Evolutionary conservation across 53 echinoderm and acorn worm species (phyloP), one percentile per base, ranked within the genome.

Genomic region (Holothuria leucospilota): DNA sequence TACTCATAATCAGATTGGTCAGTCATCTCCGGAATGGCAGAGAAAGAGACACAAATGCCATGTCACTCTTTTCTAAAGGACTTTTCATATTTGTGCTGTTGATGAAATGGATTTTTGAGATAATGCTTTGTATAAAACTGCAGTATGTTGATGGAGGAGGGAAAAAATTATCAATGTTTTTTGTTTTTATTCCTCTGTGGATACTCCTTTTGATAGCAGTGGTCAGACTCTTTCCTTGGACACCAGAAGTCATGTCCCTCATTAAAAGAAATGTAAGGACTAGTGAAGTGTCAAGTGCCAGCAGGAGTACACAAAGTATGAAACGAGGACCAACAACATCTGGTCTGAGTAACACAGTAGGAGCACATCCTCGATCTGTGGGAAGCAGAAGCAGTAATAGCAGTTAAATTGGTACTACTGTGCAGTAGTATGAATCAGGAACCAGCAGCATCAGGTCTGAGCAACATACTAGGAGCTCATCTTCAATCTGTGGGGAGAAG

Each of bases 101-200:
- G 21, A 88, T 99, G 59, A 95, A 95, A 68, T 65, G 94, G n/a
- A 56, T 85, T 5, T 99, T 95, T 87, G 92, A 99, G 78, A 69
- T 95, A 23, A 53, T 99, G 86, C 81, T 99, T 13, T 99, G 98
- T 62, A 90, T 95, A 51, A 71, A 92, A 85, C 83, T 98, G 13
- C 90, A 98, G 70, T 90, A 94, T 51, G 79, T 86, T 12, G 68
- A 69, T 27, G 63, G 42, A 28, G 56, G 56, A 56, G 56, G 56
- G 15, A 18, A 18, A 3, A 78, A 84, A 20, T 82, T 99, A 62
- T 60, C 81, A 1, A 86, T 92, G 26, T 98, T 88, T 62, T 92
- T 84, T 73, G 95, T 95, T 8, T 89, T 95, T 52, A 94, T 99
- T 13, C 99, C 99, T 8, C 85, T 99, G 15, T 99, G 99, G 99